Conservation (phyloP, 1,140 invertebrate genomes). For the Portunus trituberculatus region DNA sequence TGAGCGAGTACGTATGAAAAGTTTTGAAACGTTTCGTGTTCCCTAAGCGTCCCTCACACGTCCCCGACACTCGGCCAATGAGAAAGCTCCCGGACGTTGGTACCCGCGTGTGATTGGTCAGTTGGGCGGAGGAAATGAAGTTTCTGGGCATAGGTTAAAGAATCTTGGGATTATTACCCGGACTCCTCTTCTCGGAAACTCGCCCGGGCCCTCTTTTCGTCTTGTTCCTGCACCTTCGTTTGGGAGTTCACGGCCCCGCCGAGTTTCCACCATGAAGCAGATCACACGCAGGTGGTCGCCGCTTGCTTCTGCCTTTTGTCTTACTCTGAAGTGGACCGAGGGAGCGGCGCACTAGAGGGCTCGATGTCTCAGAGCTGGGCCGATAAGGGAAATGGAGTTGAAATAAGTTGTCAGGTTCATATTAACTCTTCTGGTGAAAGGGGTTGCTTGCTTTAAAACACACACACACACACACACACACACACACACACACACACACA, state of each 20-base stretch:
- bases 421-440: too few species aligned
- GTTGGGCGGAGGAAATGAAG: constrained; percentile 67
- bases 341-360: too few species aligned
- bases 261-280: too few species aligned
- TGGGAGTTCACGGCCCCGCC: neutral
- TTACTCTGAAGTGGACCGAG: neutral
- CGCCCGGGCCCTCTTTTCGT: constrained; percentile 3
- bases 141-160: constrained; percentile 66
- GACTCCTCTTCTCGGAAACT: constrained; percentile 29
- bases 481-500: constrained; percentile 56
- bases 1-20: constrained; percentile 25
- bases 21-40: constrained; percentile 37
- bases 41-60: neutral
- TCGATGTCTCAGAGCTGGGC: too few species aligned
- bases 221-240: neutral
- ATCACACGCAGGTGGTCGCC: too few species aligned
- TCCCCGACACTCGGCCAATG: constrained; percentile 62
- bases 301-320: neutral
- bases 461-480: constrained; percentile 56
- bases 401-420: too few species aligned
- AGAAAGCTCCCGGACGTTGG: constrained; percentile 64
- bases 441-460: neutral
- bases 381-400: too few species aligned
- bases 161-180: constrained; percentile 59
- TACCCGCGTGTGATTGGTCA: constrained; percentile 71